Evolutionary conservation across 2,797 vertebrate genomes (phyloP).

Genomic region (Enteromius mattozi): DNA sequence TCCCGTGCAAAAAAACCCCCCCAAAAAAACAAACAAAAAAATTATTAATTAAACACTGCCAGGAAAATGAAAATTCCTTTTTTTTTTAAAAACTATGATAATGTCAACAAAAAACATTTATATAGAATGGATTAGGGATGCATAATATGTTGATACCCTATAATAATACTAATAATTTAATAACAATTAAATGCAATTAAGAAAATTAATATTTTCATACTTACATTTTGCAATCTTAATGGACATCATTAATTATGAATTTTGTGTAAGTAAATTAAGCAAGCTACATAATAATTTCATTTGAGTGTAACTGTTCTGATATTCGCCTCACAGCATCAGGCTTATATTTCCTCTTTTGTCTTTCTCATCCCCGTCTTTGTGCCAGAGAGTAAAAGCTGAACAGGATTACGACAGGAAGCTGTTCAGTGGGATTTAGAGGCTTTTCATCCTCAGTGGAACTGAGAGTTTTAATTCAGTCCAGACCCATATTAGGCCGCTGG

Average conservation of each 20-base stretch:
- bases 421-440: slow-evolving; percentile 49
- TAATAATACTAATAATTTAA: too few species aligned
- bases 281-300: neutral
- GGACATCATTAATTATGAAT: neutral
- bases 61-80: neutral
- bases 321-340: neutral
- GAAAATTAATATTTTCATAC: neutral
- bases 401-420: slow-evolving; percentile 55
- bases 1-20: neutral
- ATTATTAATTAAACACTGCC: too few species aligned
- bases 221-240: neutral
- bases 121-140: neutral
- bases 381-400: slow-evolving; percentile 45
- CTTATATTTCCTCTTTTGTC: slow-evolving; percentile 44
- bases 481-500: slow-evolving; percentile 73
- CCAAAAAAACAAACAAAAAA: neutral
- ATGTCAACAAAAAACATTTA: neutral
- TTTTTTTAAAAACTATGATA: neutral
- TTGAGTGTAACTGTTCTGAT: neutral
- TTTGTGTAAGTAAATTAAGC: neutral
- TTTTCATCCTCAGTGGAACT: slow-evolving; percentile 60
- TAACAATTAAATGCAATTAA: neutral
- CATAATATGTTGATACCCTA: neutral
- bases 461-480: slow-evolving; percentile 75
- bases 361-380: neutral